Evolutionary conservation across 2,888 invertebrate species (phyloP).

Genomic region (Agriotes lineatus): DNA sequence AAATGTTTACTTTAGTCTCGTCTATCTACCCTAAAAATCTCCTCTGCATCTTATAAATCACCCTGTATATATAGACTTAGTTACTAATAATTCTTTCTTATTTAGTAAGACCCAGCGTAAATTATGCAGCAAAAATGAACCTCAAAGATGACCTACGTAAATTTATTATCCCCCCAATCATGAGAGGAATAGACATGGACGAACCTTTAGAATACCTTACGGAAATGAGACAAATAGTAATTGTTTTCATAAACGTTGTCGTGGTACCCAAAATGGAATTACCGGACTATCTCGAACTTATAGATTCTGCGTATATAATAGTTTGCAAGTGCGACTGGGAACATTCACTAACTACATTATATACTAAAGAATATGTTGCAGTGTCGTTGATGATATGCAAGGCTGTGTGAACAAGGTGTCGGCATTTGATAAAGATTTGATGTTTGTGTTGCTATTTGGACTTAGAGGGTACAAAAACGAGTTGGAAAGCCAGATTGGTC

Average conservation of each 20-base stretch:
- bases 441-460: constrained; percentile 80
- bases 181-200: constrained; percentile 73
- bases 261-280: constrained; percentile 65
- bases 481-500: constrained; percentile 75
- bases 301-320: constrained; percentile 68
- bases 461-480: constrained; percentile 80
- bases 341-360: too few relatives aligned
- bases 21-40: too few relatives aligned
- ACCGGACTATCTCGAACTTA: constrained; percentile 66
- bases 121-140: constrained; percentile 62
- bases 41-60: too few relatives aligned
- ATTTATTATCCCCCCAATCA: constrained; percentile 72
- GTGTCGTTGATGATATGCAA: constrained; percentile 67
- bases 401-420: constrained; percentile 78
- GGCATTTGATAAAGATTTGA: constrained; percentile 79
- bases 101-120: constrained; percentile 68
- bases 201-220: constrained; percentile 80
- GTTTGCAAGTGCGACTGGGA: constrained; percentile 66
- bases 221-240: constrained; percentile 79
- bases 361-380: constrained; percentile 47
- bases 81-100: neutral
- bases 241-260: constrained; percentile 75
- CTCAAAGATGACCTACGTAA: constrained; percentile 67
- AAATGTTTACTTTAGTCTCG: too few relatives aligned
- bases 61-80: neutral